Conservation (phyloP, 2,888 invertebrate genomes). For the Brachyptera putata region DNA sequence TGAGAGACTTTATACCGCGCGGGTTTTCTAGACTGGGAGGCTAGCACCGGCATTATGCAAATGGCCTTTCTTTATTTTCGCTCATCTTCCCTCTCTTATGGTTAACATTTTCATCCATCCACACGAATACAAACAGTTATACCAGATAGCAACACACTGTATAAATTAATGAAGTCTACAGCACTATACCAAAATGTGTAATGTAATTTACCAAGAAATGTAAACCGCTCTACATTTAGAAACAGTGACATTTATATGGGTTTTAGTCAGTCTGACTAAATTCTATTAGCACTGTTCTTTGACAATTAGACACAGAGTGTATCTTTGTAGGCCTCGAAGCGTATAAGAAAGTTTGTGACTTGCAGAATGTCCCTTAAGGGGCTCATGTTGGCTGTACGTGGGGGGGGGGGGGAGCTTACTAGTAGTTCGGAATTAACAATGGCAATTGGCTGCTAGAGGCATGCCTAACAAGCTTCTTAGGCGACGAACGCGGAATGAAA, state of each 20-base stretch:
- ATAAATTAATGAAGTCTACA: constrained; percentile 3
- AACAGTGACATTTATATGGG: constrained; percentile 12
- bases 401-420: background rate
- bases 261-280: background rate
- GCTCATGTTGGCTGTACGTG: constrained; percentile 22
- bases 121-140: constrained; percentile 18
- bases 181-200: background rate
- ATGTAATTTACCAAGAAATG: constrained; percentile 11
- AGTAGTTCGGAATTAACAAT: constrained; percentile 28
- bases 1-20: constrained; percentile 10
- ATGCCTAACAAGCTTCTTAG: constrained; percentile 10
- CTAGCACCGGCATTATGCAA: constrained; percentile 29
- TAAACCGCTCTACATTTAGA: background rate
- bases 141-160: background rate
- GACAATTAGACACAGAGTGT: constrained; percentile 19
- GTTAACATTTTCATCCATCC: constrained; percentile 16
- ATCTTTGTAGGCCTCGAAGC: constrained; percentile 8
- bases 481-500: background rate
- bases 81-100: constrained; percentile 1
- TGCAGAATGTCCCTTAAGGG: constrained; percentile 30
- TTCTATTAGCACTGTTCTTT: constrained; percentile 11
- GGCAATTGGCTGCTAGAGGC: constrained; percentile 25
- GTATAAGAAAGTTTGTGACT: constrained; percentile 25
- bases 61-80: constrained; percentile 30
- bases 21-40: background rate